Percentiles rank a stretch among this genome's conserved stretches.
Evolutionary conservation across 2,113 vertebrate species (phyloP).

Genomic region (Rhinolophus sinicus): DNA sequence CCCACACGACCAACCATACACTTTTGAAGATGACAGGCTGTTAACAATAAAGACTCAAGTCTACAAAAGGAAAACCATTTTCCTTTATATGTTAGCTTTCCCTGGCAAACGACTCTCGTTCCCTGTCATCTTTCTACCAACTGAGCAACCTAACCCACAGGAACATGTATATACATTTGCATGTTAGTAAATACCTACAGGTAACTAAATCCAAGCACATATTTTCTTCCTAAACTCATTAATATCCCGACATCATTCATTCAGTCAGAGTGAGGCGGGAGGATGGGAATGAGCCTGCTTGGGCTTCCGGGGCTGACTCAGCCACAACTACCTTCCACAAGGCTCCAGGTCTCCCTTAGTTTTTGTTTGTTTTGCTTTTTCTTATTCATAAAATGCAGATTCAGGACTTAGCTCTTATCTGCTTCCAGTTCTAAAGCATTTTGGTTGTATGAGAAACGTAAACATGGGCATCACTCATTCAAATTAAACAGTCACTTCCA

Average conservation of each 20-base stretch:
- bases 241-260: background rate
- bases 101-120: background rate
- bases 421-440: conserved; percentile 32
- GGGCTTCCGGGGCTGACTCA: background rate
- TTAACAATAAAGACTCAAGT: background rate
- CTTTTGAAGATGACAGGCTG: background rate
- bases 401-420: background rate
- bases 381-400: conserved; percentile 28
- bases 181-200: background rate
- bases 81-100: background rate
- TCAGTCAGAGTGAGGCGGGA: background rate
- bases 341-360: background rate
- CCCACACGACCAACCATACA: background rate
- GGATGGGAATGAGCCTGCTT: background rate
- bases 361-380: background rate
- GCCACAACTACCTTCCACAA: background rate
- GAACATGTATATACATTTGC: background rate
- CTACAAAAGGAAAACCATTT: background rate
- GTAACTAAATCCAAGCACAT: background rate
- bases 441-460: conserved; percentile 14
- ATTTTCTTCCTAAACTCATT: background rate
- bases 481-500: background rate
- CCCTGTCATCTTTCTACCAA: background rate
- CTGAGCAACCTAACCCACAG: conserved; percentile 6
- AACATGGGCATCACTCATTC: background rate